phyloP scores from a whole-genome alignment of 2,113 vertebrate genomes.

The Nycticorax nycticorax region DNA sequence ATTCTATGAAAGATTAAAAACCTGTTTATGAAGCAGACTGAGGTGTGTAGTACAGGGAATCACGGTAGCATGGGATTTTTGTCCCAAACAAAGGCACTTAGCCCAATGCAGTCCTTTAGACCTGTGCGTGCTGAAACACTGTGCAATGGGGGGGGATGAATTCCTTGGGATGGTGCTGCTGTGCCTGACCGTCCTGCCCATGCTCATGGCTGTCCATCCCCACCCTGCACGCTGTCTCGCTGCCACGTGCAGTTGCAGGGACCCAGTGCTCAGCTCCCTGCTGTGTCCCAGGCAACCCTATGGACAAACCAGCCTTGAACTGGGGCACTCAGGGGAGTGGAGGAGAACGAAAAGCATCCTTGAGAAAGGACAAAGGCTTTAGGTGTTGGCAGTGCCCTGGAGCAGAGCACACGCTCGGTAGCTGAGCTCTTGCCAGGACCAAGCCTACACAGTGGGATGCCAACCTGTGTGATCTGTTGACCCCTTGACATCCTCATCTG shows the following conservation, averaged over 20 bases:
- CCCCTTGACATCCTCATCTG: not conserved
- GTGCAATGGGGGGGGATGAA: not conserved
- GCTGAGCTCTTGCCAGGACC: not conserved
- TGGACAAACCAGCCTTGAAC: not conserved
- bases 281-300: not conserved
- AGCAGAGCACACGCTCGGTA: not conserved
- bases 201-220: not conserved
- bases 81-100: not conserved
- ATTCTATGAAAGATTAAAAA: not conserved
- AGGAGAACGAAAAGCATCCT: not conserved
- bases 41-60: not conserved
- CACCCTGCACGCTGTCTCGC: fast-evolving
- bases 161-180: not conserved
- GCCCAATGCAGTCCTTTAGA: not conserved
- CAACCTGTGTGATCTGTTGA: not conserved
- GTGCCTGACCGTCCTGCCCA: not conserved
- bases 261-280: not conserved
- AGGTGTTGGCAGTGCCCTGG: not conserved
- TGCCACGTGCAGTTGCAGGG: fast-evolving
- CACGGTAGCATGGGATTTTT: not conserved
- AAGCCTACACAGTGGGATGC: not conserved
- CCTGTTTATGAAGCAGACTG: not conserved
- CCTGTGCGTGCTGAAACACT: not conserved
- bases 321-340: too few species aligned
- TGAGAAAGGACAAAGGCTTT: not conserved